These are phyloP conservation scores for Hyalella azteca DNA, from an alignment of 2,888 invertebrate genomes.

Conservation along the genomic window DNA sequence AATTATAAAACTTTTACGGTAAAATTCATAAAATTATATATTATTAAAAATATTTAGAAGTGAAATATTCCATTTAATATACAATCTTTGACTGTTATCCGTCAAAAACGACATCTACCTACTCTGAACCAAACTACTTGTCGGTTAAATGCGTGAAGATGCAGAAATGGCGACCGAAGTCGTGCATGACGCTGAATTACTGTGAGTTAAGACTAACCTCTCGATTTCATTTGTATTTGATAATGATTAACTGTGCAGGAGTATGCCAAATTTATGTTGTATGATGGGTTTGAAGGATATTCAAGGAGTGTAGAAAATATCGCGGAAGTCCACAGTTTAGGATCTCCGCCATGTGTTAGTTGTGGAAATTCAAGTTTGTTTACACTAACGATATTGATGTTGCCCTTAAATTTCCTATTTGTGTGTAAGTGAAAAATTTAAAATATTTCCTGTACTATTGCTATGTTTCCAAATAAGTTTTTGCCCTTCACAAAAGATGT, in stretches of 20 bases:
- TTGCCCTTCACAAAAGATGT: no score
- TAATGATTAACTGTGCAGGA: neutral
- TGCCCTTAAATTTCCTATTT: neutral
- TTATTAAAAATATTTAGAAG: neutral
- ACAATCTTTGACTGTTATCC: neutral
- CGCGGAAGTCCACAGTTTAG: slow-evolving; percentile 35
- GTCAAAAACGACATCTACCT: slow-evolving; percentile 9
- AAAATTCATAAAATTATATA: neutral
- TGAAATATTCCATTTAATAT: neutral
- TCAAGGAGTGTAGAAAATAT: neutral
- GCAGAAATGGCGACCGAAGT: slow-evolving; percentile 34
- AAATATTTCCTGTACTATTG: neutral
- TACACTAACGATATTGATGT: neutral
- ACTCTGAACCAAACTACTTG: neutral
- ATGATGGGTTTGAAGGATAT: neutral
- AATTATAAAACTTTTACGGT: neutral
- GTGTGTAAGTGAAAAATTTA: neutral
- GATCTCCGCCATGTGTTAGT: slow-evolving; percentile 23
- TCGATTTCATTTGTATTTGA: neutral
- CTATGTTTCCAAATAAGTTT: no score
- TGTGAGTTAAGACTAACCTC: neutral
- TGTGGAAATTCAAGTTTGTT: slow-evolving; percentile 5
- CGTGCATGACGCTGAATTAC: slow-evolving; percentile 25
- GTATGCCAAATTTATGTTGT: neutral
- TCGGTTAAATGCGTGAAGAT: slow-evolving; percentile 17